These are phyloP conservation scores for Polypedilum vanderplanki DNA, from an alignment of 1,140 invertebrate species.

Conservation along the genomic window DNA sequence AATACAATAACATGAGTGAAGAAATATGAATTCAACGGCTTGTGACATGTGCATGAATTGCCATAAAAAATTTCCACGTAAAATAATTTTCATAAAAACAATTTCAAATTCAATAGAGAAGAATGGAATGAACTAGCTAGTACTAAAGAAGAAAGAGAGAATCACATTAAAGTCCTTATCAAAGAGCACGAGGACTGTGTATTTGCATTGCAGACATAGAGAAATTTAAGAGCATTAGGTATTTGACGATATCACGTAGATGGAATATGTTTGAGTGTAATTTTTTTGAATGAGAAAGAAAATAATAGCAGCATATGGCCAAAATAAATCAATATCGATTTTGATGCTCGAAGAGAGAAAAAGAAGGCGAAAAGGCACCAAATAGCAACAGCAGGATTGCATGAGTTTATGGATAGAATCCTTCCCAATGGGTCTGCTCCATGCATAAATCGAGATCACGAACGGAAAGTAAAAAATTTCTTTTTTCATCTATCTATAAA, in stretches of 20 bases:
- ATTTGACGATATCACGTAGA: conserved; percentile 12
- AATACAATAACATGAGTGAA: too few relatives aligned
- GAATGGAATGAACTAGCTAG: not conserved
- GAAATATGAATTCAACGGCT: not conserved
- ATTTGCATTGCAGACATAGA: conserved; percentile 3
- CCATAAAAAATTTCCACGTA: conserved; percentile 18
- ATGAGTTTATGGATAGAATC: too few relatives aligned
- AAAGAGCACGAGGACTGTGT: not conserved
- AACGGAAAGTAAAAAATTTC: not conserved
- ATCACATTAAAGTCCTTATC: conserved; percentile 1
- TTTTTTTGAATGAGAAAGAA: not conserved
- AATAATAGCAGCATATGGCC: conserved; percentile 11
- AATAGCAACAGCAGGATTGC: not conserved
- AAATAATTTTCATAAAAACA: conserved; percentile 20
- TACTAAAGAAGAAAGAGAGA: not conserved
- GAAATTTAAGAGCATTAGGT: conserved; percentile 13
- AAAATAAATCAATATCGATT: conserved; percentile 14
- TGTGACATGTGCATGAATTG: conserved; percentile 2
- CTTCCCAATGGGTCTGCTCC: too few relatives aligned
- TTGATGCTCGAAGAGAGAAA: not conserved
- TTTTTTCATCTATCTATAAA: not conserved
- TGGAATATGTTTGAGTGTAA: conserved; percentile 12
- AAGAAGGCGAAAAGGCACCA: not conserved
- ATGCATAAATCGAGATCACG: conserved; percentile 16
- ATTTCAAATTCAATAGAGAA: conserved; percentile 6